Evolutionary conservation across 2,888 invertebrate species (phyloP), one percentile per base, ranked within the genome.

Genomic region (Papilio elwesi): DNA sequence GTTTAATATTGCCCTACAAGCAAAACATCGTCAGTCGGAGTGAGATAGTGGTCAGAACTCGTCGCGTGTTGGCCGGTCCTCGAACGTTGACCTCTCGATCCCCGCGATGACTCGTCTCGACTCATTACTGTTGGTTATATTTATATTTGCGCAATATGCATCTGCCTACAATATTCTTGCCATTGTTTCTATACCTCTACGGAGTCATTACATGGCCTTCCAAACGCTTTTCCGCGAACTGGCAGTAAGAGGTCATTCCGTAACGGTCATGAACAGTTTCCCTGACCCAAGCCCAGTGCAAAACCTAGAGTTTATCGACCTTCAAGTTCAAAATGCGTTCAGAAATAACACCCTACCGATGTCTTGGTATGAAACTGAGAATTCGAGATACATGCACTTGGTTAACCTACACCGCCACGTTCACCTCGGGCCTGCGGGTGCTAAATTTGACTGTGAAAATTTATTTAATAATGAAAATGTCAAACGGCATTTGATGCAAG

Each of bases 181-280:
- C 8, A 84, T 96, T 10, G 95, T 96, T 77, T 94, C 95, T 0
- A 89, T 95, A 77, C 92, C 94, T 0, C 94, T 95, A 0, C 93
- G 93, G 73, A 96, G 96, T 75, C 96, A 96, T 82, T 96, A 95
- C 77, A 93, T 94, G 80, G 95, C 96, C 0, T 95, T 95, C 77
- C 88, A 94, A 74, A 92, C 94, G 0, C 84, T 96, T 12, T 85
- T 96, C 53, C 91, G 90, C 12, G 95, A 94, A 74, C 82, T 96
- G 63, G 95, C 95, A 0, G 80, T 82, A 15, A 90, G 93, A 11
- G 96, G 96, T 0, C 96, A 96, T 77, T 88, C 94, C 9, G 85
- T 96, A 0, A 96, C 96, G 0, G 95, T 96, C 11, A 88, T 96
- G 9, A 95, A 95, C 12, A 94, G 95, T 80, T 96, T 94, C 76